These are phyloP conservation scores for Callocephalon fimbriatum DNA, from an alignment of 2,113 vertebrate species.

Conservation along the genomic window DNA sequence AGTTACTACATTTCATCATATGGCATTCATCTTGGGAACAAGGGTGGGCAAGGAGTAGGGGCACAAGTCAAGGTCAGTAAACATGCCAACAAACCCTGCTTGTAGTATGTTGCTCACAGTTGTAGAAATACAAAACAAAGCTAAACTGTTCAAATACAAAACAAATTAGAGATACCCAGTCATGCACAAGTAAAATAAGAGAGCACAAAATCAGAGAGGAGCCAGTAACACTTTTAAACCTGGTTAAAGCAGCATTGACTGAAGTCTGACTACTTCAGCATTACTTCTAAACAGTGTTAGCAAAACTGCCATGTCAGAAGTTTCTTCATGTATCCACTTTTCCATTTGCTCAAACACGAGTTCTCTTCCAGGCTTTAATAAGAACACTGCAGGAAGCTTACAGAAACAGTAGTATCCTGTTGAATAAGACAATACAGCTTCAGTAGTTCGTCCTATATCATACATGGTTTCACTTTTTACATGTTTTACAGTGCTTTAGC, in stretches of 20 bases:
- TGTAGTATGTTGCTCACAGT: neutral
- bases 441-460: neutral
- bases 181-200: neutral
- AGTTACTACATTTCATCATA: neutral
- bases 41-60: neutral
- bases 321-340: neutral
- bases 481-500: neutral
- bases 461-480: neutral
- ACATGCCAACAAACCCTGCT: neutral
- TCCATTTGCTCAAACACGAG: neutral
- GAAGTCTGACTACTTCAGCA: slow-evolving; percentile 8
- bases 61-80: neutral
- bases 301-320: neutral
- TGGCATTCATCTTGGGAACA: neutral
- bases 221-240: neutral
- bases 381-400: slow-evolving; percentile 10
- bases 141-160: neutral
- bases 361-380: neutral
- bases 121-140: neutral
- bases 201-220: neutral
- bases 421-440: neutral
- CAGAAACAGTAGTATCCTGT: slow-evolving; percentile 28
- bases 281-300: neutral
- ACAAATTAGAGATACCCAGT: neutral
- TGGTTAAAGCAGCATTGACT: slow-evolving; percentile 37